A percentile compares a stretch with the other conserved stretches of the same genome.
Evolutionary conservation across 2,113 vertebrate genomes (phyloP).

Genomic region (Tyrannus savana): DNA sequence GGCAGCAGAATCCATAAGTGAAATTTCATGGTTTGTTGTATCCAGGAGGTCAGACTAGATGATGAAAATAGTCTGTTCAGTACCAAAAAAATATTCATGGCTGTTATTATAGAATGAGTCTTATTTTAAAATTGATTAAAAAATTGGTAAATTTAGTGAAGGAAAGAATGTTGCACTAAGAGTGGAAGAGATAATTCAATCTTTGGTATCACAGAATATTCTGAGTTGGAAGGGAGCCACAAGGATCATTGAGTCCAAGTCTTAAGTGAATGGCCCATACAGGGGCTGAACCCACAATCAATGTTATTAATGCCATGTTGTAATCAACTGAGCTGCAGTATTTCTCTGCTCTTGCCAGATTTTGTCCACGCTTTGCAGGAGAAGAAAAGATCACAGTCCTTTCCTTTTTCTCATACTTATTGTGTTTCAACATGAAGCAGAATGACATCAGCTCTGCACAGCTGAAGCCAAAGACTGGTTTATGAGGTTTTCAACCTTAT

Average conservation of each 20-base stretch:
- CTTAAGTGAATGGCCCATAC: no score
- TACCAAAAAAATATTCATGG: background rate
- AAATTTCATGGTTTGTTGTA: background rate
- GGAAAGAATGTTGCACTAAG: background rate
- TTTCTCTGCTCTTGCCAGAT: background rate
- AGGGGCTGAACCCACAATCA: no score
- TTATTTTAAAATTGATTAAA: background rate
- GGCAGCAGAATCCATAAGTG: background rate
- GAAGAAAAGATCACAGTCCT: background rate
- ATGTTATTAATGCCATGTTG: no score
- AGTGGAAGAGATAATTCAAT: background rate
- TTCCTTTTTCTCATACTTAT: background rate
- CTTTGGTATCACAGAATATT: background rate
- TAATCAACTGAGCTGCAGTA: background rate
- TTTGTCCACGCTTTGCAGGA: background rate
- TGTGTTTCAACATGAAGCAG: background rate
- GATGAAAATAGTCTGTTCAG: background rate
- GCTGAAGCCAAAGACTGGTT: background rate
- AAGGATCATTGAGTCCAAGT: no score
- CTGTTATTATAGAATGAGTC: background rate
- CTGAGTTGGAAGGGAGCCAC: no score
- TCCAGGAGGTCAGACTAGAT: background rate
- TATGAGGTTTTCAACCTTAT: background rate
- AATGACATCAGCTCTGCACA: background rate
- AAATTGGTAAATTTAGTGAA: background rate